A percentile compares a stretch with the other conserved stretches of the same genome.
phyloP scores from a whole-genome alignment of 2,113 vertebrate species.

The Halcyon malimbica region DNA sequence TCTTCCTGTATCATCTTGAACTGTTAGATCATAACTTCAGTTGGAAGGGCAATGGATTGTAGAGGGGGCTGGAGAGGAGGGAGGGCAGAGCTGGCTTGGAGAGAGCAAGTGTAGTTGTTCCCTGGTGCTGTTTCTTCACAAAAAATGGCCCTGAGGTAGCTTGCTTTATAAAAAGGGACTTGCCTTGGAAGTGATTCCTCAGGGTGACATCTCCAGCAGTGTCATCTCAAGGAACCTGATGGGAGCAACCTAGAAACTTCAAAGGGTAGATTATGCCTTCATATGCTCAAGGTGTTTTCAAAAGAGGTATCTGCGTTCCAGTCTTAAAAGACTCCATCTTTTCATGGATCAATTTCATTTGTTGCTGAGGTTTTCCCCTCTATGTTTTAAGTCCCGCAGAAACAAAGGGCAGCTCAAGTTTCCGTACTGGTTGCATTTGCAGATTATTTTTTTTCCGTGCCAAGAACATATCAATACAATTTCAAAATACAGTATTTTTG shows the following conservation, averaged over 20 bases:
- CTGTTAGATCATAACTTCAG: neutral
- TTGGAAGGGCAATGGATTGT: neutral
- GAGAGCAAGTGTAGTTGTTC: neutral
- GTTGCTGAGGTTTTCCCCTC: slow-evolving; percentile 4
- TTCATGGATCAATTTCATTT: slow-evolving; percentile 14
- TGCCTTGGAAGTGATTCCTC: neutral
- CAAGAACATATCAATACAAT: slow-evolving; percentile 48
- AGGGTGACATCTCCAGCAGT: neutral
- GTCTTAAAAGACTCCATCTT: neutral
- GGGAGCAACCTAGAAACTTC: neutral
- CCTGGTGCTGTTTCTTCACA: neutral
- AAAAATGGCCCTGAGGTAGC: neutral
- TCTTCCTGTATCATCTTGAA: neutral
- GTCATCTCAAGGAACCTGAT: neutral
- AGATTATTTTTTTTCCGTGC: slow-evolving; percentile 32
- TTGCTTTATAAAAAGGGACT: neutral
- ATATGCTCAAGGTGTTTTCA: neutral
- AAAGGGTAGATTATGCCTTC: neutral
- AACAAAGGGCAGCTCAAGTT: slow-evolving; percentile 48
- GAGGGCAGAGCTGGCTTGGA: neutral
- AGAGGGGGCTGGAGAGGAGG: neutral
- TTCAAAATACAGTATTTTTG: slow-evolving; percentile 19
- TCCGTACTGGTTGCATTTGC: slow-evolving; percentile 23
- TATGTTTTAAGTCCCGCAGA: slow-evolving; percentile 17
- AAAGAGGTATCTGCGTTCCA: neutral